Conservation (phyloP, 2,797 vertebrate species). For the Kryptopterus vitreolus region DNA sequence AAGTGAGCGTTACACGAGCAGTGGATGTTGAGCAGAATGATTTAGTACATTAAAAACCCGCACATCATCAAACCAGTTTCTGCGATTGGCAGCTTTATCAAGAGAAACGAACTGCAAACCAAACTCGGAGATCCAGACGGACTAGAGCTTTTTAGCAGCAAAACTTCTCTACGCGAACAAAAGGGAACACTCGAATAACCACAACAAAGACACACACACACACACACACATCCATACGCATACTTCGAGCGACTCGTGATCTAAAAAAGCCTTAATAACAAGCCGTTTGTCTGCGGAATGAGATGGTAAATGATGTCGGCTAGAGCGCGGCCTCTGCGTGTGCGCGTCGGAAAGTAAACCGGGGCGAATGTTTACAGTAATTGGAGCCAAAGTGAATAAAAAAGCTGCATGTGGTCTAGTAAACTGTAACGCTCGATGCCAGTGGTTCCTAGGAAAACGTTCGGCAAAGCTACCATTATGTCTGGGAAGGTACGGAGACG, state of each 20-base stretch:
- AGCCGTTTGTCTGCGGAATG: slow-evolving; percentile 57
- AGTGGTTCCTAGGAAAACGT: slow-evolving; percentile 52
- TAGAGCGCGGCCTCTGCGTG: slow-evolving; percentile 46
- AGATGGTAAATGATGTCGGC: slow-evolving; percentile 52
- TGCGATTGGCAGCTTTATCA: slow-evolving; percentile 65
- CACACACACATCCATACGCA: slow-evolving; percentile 29
- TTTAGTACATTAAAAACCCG: slow-evolving; percentile 13
- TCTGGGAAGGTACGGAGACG: slow-evolving; percentile 24
- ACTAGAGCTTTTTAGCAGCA: slow-evolving; percentile 61
- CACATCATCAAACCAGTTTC: slow-evolving; percentile 58
- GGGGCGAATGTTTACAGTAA: slow-evolving; percentile 56
- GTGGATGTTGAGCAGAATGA: not conserved
- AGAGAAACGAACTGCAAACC: slow-evolving; percentile 73
- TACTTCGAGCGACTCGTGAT: slow-evolving; percentile 41
- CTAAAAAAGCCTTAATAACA: slow-evolving; percentile 56
- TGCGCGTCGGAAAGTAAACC: slow-evolving; percentile 54
- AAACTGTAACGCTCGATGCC: slow-evolving; percentile 50
- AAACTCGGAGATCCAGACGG: slow-evolving; percentile 65
- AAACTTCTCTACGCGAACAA: slow-evolving; percentile 45
- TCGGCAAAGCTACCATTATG: slow-evolving; percentile 33
- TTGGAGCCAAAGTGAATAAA: slow-evolving; percentile 61
- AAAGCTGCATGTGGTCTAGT: slow-evolving; percentile 58
- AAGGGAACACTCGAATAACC: slow-evolving; percentile 37
- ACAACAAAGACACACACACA: slow-evolving; percentile 28
- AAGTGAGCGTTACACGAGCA: not conserved